A percentile compares a stretch with the other conserved stretches of the same genome.
These are phyloP conservation scores for Cheilosia variabilis DNA, from an alignment of 2,888 invertebrate genomes.

Conservation along the genomic window DNA sequence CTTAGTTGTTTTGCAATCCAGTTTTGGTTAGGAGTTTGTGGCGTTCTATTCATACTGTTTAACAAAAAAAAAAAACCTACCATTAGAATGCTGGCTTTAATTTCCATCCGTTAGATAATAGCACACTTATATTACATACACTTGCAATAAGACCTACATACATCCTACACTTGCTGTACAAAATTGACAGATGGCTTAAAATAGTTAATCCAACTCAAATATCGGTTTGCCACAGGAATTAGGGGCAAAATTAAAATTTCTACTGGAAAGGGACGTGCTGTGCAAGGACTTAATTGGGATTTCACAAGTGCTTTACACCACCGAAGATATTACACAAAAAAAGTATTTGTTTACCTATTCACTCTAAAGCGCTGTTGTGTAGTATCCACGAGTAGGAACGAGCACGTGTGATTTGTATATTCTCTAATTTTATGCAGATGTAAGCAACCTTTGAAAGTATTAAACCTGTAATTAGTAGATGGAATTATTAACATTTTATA, in stretches of 20 bases:
- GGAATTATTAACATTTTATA: slow-evolving; percentile 27
- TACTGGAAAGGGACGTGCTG: slow-evolving; percentile 15
- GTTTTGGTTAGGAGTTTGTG: too few relatives aligned
- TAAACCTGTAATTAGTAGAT: slow-evolving; percentile 59
- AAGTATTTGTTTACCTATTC: slow-evolving; percentile 17
- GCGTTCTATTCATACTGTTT: too few relatives aligned
- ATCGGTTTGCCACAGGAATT: not conserved
- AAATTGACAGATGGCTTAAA: too few relatives aligned
- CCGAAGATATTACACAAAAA: slow-evolving; percentile 1
- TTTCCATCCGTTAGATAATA: too few relatives aligned
- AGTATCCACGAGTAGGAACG: not conserved
- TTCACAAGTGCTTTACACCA: slow-evolving; percentile 35
- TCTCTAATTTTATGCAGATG: slow-evolving; percentile 12
- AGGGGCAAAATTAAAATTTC: not conserved
- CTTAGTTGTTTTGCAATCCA: too few relatives aligned
- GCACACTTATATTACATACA: too few relatives aligned
- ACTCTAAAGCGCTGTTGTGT: slow-evolving; percentile 3
- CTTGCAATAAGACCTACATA: too few relatives aligned
- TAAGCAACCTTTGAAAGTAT: slow-evolving; percentile 29
- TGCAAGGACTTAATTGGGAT: slow-evolving; percentile 11
- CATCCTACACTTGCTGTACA: too few relatives aligned
- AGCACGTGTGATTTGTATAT: slow-evolving; percentile 1
- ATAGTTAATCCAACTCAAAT: too few relatives aligned
- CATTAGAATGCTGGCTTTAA: too few relatives aligned
- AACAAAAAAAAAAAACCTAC: too few relatives aligned